Percentiles rank a stretch among this genome's conserved stretches.
phyloP scores from a whole-genome alignment of 2,888 invertebrate genomes.

The Cremastinae sp. region DNA sequence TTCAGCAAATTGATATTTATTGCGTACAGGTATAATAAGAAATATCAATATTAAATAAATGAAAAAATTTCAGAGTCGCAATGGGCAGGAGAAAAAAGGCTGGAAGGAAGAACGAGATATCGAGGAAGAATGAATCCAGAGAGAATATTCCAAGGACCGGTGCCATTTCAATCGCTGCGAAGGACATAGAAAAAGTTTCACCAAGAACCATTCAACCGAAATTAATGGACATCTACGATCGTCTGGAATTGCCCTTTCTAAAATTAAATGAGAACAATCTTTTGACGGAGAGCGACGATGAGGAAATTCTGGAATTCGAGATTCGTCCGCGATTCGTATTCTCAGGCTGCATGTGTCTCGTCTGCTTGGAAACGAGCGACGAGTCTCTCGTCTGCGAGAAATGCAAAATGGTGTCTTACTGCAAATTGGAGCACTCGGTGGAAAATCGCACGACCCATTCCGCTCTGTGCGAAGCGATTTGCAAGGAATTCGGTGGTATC shows the following conservation, averaged over 20 bases:
- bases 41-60: not conserved
- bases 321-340: slow-evolving; percentile 86
- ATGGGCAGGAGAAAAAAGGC: slow-evolving; percentile 55
- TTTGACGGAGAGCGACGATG: slow-evolving; percentile 79
- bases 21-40: too few species aligned
- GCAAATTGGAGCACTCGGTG: slow-evolving; percentile 83
- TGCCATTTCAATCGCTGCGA: not conserved
- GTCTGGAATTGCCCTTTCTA: slow-evolving; percentile 49
- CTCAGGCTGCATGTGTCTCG: slow-evolving; percentile 82
- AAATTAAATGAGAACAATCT: slow-evolving; percentile 57
- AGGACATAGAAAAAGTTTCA: slow-evolving; percentile 16
- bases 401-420: slow-evolving; percentile 86
- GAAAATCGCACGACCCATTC: slow-evolving; percentile 83
- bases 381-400: slow-evolving; percentile 76
- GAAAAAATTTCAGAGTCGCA: not conserved
- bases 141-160: not conserved
- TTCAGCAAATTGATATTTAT: too few species aligned
- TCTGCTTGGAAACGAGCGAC: slow-evolving; percentile 68
- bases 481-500: slow-evolving; percentile 82
- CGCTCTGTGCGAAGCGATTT: slow-evolving; percentile 83
- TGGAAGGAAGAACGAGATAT: slow-evolving; percentile 4
- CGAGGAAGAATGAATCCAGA: slow-evolving; percentile 15
- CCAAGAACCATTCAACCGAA: slow-evolving; percentile 4
- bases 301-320: slow-evolving; percentile 84
- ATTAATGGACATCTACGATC: slow-evolving; percentile 36